Evolutionary conservation across 2,888 invertebrate genomes (phyloP), one percentile per base, ranked within the genome.

Genomic region (Euclidia mi): DNA sequence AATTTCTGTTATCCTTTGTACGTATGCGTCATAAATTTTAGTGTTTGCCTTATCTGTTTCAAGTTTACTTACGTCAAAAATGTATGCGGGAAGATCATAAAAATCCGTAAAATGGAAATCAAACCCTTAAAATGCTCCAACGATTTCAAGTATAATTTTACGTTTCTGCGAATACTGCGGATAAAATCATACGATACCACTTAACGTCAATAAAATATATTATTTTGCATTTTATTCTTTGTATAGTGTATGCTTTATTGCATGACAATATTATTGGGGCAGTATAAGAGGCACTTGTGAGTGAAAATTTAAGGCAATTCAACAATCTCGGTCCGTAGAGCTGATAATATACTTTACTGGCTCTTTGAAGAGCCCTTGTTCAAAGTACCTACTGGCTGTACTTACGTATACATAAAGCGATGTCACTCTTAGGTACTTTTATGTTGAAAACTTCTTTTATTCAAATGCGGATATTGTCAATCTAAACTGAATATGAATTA

Each of bases 261-360:
- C 77, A 76, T 77, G 72, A 69, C 75, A 74, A 75, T 76, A 74
- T 79, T 75, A 77, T 73, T 72, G 71, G 67, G 59, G 55, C 70
- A 66, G 66, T 64, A 37, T 71, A 74, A 76, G 76, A 71, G 77
- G 71, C 77, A 76, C 79, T 84, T 74, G 66, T 52, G 52, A 67
- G 63, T 74, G 84, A 79, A 86, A 85, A 86, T 85, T 84, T 84
- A 78, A 83, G 79, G 80, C 79, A 81, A 84, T 85, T 84, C 84
- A 80, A 78, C 80, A 81, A 83, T 84, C 74, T 74, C 68, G 74
- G 66, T 67, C 70, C 66, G 69, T 72, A 81, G 74, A 76, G 69
- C 73, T 78, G 72, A 78, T 80, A 82, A 80, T 81, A 78, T 79
- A 73, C 76, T 81, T 79, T 78, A 71, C 72, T 77, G 72, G 69